Conservation (phyloP, 1,140 invertebrate species). For the Vanessa atalanta region DNA sequence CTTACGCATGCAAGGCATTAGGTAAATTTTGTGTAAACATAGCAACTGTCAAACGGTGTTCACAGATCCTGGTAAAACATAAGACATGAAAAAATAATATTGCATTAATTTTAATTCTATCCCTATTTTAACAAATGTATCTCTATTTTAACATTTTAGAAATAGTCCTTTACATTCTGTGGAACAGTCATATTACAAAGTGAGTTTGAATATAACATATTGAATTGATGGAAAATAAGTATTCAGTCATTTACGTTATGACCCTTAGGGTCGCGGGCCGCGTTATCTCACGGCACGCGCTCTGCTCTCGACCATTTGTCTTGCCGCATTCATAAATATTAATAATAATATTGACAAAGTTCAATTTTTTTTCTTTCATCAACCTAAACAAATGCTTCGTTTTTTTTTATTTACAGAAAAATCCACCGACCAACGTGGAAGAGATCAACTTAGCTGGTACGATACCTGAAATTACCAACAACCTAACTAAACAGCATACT, state of each 20-base stretch:
- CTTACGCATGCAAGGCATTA: too few relatives aligned
- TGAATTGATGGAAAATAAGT: background rate
- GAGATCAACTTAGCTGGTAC: conserved; percentile 76
- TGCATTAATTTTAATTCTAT: too few relatives aligned
- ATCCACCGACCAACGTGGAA: conserved; percentile 65
- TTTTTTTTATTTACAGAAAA: conserved; percentile 66
- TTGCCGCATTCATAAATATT: conserved; percentile 17
- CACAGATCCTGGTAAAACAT: too few relatives aligned
- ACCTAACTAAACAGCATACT: conserved; percentile 66
- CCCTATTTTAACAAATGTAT: too few relatives aligned
- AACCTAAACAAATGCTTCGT: background rate
- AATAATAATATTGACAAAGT: conserved; percentile 15
- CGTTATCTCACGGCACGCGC: conserved; percentile 28
- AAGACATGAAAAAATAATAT: too few relatives aligned
- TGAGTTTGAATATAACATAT: background rate
- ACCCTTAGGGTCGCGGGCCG: conserved; percentile 13
- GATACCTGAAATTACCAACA: conserved; percentile 76
- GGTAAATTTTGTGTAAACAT: too few relatives aligned
- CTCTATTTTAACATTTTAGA: too few relatives aligned
- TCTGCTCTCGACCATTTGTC: conserved; percentile 30
- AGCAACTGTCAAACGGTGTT: too few relatives aligned
- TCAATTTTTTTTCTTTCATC: background rate
- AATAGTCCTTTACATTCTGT: too few relatives aligned
- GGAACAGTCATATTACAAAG: background rate
- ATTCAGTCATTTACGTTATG: background rate